Evolutionary conservation across 2,113 vertebrate species (phyloP), one percentile per base, ranked within the genome.

Genomic region (Gasterosteus aculeatus): DNA sequence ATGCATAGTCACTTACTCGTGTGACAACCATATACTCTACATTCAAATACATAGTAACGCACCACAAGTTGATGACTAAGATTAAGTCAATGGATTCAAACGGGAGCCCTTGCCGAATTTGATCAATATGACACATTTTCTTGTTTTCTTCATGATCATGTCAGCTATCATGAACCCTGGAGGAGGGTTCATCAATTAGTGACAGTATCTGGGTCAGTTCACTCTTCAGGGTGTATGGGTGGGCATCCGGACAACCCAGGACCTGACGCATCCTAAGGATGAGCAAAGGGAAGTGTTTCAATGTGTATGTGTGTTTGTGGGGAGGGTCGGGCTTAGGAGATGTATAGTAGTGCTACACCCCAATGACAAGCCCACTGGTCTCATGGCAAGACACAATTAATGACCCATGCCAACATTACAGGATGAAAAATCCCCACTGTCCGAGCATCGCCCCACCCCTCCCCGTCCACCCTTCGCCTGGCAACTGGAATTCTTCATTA

Each of bases 341-440:
- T 78, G 92, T 92, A 91, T 94, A 94, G 95, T 94, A 92, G 92
- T 94, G 91, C 92, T 94, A 91, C 94, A 93, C 91, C 90, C 93
- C 95, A 94, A 94, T 94, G 95, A 95, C 94, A 96, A 95, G 94
- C 92, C 88, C 91, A 94, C 81, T 93, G 94, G 94, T 96, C 94
- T 95, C 93, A 92, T 95, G 95, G 95, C 95, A 95, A 95, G 94
- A 87, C 90, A 93, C 94, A 95, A 96, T 95, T 96, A 96, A 96
- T 96, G 96, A 96, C 93, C 95, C 94, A 89, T 94, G 93, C 94
- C 93, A 94, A 95, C 94, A 95, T 94, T 93, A 94, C 93, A 92
- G 93, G 92, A 96, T 96, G 95, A 96, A 95, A 95, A 95, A 96
- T 96, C 93, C 93, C 93, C 92, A 51, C 87, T 93, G 93, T 95